These are phyloP conservation scores for Rhipidura dahli DNA, from an alignment of 2,113 vertebrate species.

Conservation along the genomic window DNA sequence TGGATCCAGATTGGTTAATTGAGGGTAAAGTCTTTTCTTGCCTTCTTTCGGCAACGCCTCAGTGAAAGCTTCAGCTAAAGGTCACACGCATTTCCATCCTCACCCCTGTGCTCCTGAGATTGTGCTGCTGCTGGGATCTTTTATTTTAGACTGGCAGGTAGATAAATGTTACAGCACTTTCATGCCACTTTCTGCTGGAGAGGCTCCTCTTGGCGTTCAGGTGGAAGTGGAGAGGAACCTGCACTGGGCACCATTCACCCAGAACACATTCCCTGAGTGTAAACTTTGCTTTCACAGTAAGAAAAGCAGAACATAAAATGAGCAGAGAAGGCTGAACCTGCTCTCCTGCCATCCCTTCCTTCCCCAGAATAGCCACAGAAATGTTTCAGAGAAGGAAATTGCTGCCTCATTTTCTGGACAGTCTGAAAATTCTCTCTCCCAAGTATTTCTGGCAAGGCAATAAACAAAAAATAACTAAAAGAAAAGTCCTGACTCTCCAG, in stretches of 20 bases:
- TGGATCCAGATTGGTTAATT: not conserved
- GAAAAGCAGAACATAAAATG: not conserved
- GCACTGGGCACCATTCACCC: not conserved
- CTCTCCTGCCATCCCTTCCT: not conserved
- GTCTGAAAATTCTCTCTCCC: not conserved
- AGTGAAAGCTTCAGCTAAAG: not conserved
- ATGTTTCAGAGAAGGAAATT: not conserved
- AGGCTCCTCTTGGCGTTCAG: not conserved
- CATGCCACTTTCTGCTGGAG: not conserved
- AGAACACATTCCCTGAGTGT: not conserved
- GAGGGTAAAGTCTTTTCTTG: not conserved
- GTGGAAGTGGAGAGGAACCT: not conserved
- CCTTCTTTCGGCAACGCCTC: not conserved
- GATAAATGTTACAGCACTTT: not conserved
- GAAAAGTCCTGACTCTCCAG: not conserved
- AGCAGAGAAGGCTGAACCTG: not conserved
- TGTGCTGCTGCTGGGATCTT: not conserved
- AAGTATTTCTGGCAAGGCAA: not conserved
- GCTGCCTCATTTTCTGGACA: not conserved
- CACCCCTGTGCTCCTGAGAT: not conserved
- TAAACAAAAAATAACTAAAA: not conserved
- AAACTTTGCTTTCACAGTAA: not conserved
- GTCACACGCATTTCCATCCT: fast-evolving
- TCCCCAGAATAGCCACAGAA: not conserved
- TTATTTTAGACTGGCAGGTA: not conserved